Conservation (phyloP, 2,888 invertebrate genomes). For the Parnassius glacialis region DNA sequence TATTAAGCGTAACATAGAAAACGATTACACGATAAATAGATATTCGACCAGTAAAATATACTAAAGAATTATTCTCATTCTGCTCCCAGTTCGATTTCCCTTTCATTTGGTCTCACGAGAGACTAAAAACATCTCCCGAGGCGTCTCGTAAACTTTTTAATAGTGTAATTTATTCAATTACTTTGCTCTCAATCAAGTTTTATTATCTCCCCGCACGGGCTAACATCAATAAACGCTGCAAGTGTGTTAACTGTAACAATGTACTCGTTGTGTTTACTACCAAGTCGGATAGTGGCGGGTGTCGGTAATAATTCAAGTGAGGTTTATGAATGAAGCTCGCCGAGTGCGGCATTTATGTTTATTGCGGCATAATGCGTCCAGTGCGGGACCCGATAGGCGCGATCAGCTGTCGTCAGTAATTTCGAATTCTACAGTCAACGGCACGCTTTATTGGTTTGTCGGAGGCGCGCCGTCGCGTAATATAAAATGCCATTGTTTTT, state of each 20-base stretch:
- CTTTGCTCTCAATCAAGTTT: conserved; percentile 10
- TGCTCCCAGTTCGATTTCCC: neutral
- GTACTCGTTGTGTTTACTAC: conserved; percentile 51
- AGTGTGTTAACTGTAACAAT: conserved; percentile 33
- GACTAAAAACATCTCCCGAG: neutral
- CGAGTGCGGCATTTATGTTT: conserved; percentile 50
- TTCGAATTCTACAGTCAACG: neutral
- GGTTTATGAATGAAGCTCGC: conserved; percentile 59
- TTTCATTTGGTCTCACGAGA: neutral
- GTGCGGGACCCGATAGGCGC: conserved; percentile 17
- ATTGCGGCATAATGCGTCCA: conserved; percentile 45
- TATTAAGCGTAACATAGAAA: no score
- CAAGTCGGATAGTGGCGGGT: conserved; percentile 42
- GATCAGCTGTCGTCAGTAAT: conserved; percentile 16
- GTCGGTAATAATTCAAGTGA: conserved; percentile 57
- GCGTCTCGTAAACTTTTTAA: conserved; percentile 2
- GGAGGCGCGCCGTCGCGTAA: neutral
- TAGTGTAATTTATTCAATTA: conserved; percentile 9
- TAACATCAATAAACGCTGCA: conserved; percentile 7
- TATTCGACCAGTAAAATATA: no score
- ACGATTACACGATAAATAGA: no score
- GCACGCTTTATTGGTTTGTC: conserved; percentile 1
- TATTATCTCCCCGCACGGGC: conserved; percentile 7
- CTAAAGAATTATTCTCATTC: neutral
- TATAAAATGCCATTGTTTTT: neutral